Percentiles rank a stretch among this genome's conserved stretches.
Evolutionary conservation across 2,113 vertebrate species (phyloP).

Genomic region (Nesogale talazaci): DNA sequence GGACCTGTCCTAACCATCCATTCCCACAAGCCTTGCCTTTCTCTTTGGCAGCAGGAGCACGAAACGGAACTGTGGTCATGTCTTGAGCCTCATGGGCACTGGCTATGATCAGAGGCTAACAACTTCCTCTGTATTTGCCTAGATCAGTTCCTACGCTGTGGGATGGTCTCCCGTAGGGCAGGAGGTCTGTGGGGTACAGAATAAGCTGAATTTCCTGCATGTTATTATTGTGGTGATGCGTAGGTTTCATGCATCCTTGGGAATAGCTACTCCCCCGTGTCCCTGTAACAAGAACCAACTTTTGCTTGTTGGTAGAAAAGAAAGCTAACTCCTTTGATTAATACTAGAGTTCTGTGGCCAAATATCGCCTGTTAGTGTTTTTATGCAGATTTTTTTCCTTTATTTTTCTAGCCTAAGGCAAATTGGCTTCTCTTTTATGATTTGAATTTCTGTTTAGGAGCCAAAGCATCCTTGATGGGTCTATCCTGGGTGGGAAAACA

Average conservation of each 20-base stretch:
- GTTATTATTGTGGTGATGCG: neutral
- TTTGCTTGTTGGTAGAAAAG: neutral
- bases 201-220: neutral
- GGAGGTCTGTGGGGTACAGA: neutral
- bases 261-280: neutral
- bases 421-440: neutral
- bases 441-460: neutral
- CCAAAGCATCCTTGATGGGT: neutral
- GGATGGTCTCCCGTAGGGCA: neutral
- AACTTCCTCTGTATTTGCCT: conserved; percentile 1
- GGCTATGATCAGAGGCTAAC: neutral
- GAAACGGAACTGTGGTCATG: neutral
- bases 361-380: neutral
- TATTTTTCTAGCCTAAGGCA: neutral
- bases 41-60: neutral
- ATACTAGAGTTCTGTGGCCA: neutral
- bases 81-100: neutral
- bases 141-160: neutral
- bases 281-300: neutral
- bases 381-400: neutral
- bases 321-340: neutral
- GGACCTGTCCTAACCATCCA: neutral
- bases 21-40: neutral
- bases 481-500: neutral
- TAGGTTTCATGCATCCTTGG: conserved; percentile 24